Evolutionary conservation across 53 echinoderm and acorn worm species (phyloP), one percentile per base, ranked within the genome.

Genomic region (Arbacia lixula): DNA sequence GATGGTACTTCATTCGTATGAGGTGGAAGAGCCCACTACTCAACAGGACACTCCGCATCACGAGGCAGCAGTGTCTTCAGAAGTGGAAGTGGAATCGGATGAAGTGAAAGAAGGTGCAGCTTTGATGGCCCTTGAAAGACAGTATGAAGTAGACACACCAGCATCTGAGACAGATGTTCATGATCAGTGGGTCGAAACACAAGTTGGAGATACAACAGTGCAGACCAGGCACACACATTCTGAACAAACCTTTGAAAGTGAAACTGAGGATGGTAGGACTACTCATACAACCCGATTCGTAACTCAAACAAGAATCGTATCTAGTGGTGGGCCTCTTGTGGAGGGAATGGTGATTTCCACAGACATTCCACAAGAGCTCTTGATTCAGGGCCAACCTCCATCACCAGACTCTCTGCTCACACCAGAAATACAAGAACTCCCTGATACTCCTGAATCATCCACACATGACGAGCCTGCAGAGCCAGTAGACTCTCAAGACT

Each of bases 391-490:
- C 8, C 81, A 31, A 31, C 64, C 81, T 19, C 62, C 62, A 38
- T 62, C 81, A 43, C 81, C 81, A 27, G 81, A 81, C 43, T 64
- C 81, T 12, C 37, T 84, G 11, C 84, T 79, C 41, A 91, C 91
- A 33, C 91, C 91, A 60, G 91, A 91, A 66, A 96, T 96, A n/a
- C 91, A 91, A 53, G 96, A 96, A 57, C 91, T 96, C 39, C 96
- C 96, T 25, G 96, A 96, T 69, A 96, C 96, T 32, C 96, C 96
- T 54, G 96, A 96, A 58, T 90, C 93, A 20, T 52, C 90, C 12
- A 85, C 81, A 19, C 84, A 89, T 56, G 85, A 85, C 26, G 85
- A 57, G 14, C 72, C 39, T 83, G 66, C 64, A 16, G 64, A 26
- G 53, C 81, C 43, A 12, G 60, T 66, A 36, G 87, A 91, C 22